Conservation (phyloP, 1,140 invertebrate genomes). For the Habropoda laboriosa region DNA sequence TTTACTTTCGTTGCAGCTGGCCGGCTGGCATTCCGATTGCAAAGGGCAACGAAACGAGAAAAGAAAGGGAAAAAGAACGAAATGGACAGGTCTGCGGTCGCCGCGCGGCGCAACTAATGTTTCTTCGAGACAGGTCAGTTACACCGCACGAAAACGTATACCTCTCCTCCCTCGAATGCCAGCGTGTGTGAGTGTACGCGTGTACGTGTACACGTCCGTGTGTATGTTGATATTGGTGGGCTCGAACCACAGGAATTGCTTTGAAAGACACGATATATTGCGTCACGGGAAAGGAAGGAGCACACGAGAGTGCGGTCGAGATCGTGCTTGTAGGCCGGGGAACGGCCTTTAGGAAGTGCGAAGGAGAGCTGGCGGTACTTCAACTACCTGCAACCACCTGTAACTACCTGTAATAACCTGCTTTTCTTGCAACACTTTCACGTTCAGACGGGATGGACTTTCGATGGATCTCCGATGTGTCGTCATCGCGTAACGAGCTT, state of each 20-base stretch:
- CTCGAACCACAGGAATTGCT: constrained; percentile 69
- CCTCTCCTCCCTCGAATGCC: constrained; percentile 3
- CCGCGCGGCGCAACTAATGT: constrained; percentile 62
- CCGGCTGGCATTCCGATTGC: constrained; percentile 46
- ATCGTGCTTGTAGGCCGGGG: constrained; percentile 27
- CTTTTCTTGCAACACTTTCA: constrained; percentile 65
- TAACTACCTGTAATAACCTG: constrained; percentile 67
- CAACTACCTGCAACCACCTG: constrained; percentile 66
- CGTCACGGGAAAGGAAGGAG: constrained; percentile 53
- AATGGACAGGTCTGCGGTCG: constrained; percentile 61
- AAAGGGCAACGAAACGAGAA: constrained; percentile 43
- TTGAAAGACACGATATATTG: constrained; percentile 54
- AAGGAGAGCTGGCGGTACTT: constrained; percentile 50
- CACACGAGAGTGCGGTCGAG: constrained; percentile 1
- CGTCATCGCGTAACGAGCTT: constrained; percentile 44
- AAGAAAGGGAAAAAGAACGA: constrained; percentile 47
- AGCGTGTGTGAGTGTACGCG: too few relatives aligned
- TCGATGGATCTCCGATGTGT: constrained; percentile 55
- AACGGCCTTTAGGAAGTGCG: constrained; percentile 66
- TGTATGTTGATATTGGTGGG: constrained; percentile 56
- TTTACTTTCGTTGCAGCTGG: constrained; percentile 46
- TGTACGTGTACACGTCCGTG: background rate
- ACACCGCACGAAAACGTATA: constrained; percentile 71
- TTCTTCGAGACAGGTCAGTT: constrained; percentile 70
- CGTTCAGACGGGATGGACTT: constrained; percentile 54